Conservation (phyloP, 2,797 vertebrate genomes). For the Mastacembelus armatus region DNA sequence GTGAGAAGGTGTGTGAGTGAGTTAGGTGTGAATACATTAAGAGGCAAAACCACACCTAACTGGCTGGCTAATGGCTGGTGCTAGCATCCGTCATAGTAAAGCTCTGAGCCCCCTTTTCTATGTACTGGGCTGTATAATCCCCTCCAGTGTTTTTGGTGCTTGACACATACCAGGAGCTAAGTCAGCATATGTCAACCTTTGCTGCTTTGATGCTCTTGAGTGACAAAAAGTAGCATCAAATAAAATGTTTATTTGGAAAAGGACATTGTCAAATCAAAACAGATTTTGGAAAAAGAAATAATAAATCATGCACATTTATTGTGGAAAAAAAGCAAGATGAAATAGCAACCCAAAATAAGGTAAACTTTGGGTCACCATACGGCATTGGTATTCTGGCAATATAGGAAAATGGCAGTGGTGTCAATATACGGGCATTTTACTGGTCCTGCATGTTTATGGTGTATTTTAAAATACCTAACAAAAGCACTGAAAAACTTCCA, state of each 20-base stretch:
- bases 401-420: background rate
- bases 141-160: background rate
- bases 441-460: background rate
- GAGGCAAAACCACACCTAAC: too few relatives aligned
- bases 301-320: background rate
- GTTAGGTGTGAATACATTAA: too few relatives aligned
- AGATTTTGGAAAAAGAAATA: too few relatives aligned
- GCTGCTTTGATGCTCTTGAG: background rate
- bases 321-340: background rate
- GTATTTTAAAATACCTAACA: background rate
- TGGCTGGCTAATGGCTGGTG: too few relatives aligned
- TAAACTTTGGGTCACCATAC: background rate
- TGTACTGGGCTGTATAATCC: too few relatives aligned
- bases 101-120: too few relatives aligned
- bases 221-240: background rate
- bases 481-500: background rate
- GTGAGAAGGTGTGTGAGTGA: too few relatives aligned
- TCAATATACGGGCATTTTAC: background rate
- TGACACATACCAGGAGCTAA: background rate
- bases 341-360: background rate
- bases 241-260: background rate
- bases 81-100: too few relatives aligned
- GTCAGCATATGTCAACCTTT: background rate
- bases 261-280: too few relatives aligned
- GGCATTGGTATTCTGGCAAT: background rate